Base-by-base conservation (phyloP, 23 tunicate species). In the Diplosoma virens region DNA sequence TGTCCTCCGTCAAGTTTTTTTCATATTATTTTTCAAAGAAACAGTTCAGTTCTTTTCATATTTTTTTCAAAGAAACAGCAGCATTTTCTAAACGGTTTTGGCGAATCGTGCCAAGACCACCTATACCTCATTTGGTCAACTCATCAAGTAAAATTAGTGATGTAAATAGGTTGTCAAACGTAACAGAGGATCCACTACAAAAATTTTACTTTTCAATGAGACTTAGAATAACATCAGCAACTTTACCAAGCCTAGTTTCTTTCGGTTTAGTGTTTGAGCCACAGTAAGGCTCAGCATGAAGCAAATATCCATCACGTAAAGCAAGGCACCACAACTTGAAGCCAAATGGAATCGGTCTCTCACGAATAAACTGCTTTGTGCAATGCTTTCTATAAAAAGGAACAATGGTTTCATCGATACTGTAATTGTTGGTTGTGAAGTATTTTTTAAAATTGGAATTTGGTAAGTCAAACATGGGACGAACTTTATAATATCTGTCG, bases 351-450 rank as follows among this genome's bases (percentile, higher is more conserved):
- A 61, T 61, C 2, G 69, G 69, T 29, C 30, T 61, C 4, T 35
- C 69, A 2, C 69, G 35, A 9, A 55, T 61, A 61, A 61, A 61
- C 30, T 61, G 69, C 18, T 61, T 61, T 5, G 69, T 61, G 6
- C 35, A 14, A 29, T 61, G 69, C 18, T 61, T 61, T 3, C 69
- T 35, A 61, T 26, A 61, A 6, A 27, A 61, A 27, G 69, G 69
- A 27, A 61, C 30, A 27, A 61, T 61, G 69, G 35, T 61, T 61
- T 61, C 69, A 61, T 61, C 69, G 7, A 61, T 61, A 61, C 69
- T 61, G 35, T 61, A 29, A 29, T 61, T 11, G 18, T 3, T 29
- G 6, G 35, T 29, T 5, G 6, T 61, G 35, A 61, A 61, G 9
- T 5, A 61, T n/a, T 27, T 11, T 22, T 61, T 61, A 61, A 61